Conservation (phyloP, 1,140 invertebrate genomes). For the Drosophila parvula region DNA sequence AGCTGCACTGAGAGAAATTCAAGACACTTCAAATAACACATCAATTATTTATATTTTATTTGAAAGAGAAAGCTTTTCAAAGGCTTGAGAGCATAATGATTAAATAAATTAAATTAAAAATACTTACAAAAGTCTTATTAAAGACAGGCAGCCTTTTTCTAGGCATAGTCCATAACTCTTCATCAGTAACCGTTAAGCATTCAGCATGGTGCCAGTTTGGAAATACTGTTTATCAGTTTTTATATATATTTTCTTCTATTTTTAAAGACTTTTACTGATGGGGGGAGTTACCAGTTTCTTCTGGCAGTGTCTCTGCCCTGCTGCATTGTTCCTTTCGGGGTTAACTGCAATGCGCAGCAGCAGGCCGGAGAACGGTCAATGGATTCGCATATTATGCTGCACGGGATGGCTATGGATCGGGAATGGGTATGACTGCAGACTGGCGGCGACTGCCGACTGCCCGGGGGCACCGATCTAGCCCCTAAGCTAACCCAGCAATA, state of each 20-base stretch:
- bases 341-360: slow-evolving; percentile 78
- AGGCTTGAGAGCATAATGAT: too few species aligned
- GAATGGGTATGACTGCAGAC: background rate
- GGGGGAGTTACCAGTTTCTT: too few species aligned
- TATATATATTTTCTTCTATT: too few species aligned
- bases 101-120: too few species aligned
- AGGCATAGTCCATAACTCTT: too few species aligned
- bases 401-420: slow-evolving; percentile 8
- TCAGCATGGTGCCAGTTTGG: too few species aligned
- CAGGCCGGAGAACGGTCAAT: slow-evolving; percentile 47
- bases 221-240: too few species aligned
- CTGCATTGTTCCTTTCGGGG: slow-evolving; percentile 78
- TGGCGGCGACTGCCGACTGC: background rate
- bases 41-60: slow-evolving; percentile 16
- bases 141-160: too few species aligned
- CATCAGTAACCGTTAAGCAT: too few species aligned
- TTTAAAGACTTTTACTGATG: too few species aligned
- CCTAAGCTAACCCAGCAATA: background rate
- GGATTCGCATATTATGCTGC: slow-evolving; percentile 39
- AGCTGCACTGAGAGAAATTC: slow-evolving; percentile 4
- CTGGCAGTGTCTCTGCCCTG: slow-evolving; percentile 36
- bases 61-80: background rate
- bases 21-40: background rate
- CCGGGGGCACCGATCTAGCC: background rate
- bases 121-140: too few species aligned